Evolutionary conservation across 2,113 vertebrate genomes (phyloP).

Genomic region (Urocitellus parryii): DNA sequence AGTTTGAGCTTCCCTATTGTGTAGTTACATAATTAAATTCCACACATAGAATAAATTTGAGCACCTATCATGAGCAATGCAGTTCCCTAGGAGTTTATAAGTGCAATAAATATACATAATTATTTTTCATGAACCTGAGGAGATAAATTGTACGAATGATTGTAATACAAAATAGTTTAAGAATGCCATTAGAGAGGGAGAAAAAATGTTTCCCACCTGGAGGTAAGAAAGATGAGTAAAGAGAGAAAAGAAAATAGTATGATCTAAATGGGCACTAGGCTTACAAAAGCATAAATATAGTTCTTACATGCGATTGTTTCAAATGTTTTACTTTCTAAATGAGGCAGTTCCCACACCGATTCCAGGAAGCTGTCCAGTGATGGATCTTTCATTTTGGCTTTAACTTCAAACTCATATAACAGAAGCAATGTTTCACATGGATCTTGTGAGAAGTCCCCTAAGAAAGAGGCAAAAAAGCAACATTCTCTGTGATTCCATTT

Average conservation of each 20-base stretch:
- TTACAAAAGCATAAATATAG: conserved; percentile 60
- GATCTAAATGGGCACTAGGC: conserved; percentile 28
- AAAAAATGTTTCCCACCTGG: conserved; percentile 11
- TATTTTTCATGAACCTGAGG: conserved; percentile 41
- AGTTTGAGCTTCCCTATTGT: conserved; percentile 38
- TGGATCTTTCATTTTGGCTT: conserved; percentile 93
- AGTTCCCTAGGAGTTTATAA: conserved; percentile 43
- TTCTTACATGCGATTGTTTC: conserved; percentile 93
- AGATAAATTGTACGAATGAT: conserved; percentile 33
- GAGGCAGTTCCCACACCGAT: conserved; percentile 91
- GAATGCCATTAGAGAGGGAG: conserved; percentile 55
- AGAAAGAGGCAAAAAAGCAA: conserved; percentile 55
- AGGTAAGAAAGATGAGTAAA: background rate
- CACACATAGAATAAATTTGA: conserved; percentile 50
- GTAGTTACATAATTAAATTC: conserved; percentile 37
- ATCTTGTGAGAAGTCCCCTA: conserved; percentile 90
- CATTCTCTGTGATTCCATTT: conserved; percentile 45
- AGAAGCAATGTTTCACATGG: conserved; percentile 92
- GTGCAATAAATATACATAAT: conserved; percentile 28
- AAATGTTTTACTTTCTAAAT: conserved; percentile 90
- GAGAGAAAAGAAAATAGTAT: conserved; percentile 37
- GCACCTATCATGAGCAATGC: conserved; percentile 5
- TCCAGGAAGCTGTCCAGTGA: conserved; percentile 90
- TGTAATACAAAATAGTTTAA: conserved; percentile 35
- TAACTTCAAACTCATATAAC: conserved; percentile 95